Base-by-base conservation (phyloP, 2,113 vertebrate genomes). In the Lates calcarifer region DNA sequence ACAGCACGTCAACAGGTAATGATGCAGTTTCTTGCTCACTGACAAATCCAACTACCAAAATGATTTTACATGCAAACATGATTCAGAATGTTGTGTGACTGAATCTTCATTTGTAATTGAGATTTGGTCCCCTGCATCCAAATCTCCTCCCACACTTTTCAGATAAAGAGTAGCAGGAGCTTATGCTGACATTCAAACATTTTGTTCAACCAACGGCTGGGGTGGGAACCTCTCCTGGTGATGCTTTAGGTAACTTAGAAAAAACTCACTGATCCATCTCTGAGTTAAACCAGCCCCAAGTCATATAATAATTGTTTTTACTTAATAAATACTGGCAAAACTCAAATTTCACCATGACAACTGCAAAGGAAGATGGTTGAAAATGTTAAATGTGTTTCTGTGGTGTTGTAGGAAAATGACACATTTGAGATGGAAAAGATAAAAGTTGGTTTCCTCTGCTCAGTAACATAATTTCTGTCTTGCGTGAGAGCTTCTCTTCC, bases 1-100 rank as follows among this genome's bases (percentile, higher is more conserved):
- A n/a, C 20, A 65, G 47, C 18, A 74, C 17, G 60, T 45, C 12
- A 31, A 39, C 51, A 70, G 53, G 22, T 64, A 49, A 72, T 66
- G 13, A 57, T 10, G 35, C 37, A 15, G 7, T 15, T 76, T 77
- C n/a, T 55, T 39, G 47, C 81, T 67, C 24, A 69, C 0, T 49
- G 31, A 31, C 15, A 49, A 20, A 4, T n/a, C 11, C 4, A 62
- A 33, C 20, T 35, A 60, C 13, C 24, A 33, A 18, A 67, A n/a
- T 6, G 33, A 70, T 39, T 45, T 33, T 24, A 62, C 24, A 55
- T 49, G 47, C 8, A 6, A 22, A 49, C 47, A 49, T 49, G 18
- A n/a, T 10, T 49, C 47, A 22, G 47, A 49, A 20, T 56, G 47
- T 4, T 58, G n/a, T 28, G 29, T 41, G 18, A 58, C 13, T 26